These are phyloP conservation scores for Papilio aristodemus DNA, from an alignment of 1,140 invertebrate species.

Conservation along the genomic window DNA sequence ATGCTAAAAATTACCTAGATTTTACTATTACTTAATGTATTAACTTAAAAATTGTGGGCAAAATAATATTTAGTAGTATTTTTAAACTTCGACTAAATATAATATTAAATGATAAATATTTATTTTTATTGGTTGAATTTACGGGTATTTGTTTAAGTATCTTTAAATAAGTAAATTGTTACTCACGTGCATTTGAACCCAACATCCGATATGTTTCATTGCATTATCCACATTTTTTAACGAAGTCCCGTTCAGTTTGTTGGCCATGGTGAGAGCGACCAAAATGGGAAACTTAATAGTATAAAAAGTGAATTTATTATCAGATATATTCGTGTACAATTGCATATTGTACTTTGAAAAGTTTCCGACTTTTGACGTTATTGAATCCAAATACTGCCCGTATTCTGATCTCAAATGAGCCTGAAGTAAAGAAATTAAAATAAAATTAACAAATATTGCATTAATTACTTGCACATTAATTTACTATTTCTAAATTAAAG, in stretches of 20 bases:
- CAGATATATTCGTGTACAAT: constrained; percentile 92
- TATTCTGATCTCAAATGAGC: constrained; percentile 84
- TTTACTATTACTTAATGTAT: neutral
- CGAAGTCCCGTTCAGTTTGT: constrained; percentile 84
- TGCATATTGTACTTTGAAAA: constrained; percentile 79
- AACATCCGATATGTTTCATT: constrained; percentile 91
- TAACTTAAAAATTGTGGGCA: too few species aligned
- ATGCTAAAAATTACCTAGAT: constrained; percentile 79
- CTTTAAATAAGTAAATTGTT: constrained; percentile 1
- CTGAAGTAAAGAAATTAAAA: constrained; percentile 53
- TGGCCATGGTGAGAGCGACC: constrained; percentile 89
- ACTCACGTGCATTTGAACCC: constrained; percentile 92
- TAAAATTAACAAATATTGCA: too few species aligned
- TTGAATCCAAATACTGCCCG: constrained; percentile 86
- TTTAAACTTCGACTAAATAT: too few species aligned
- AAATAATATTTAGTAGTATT: too few species aligned
- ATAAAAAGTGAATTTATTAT: constrained; percentile 95
- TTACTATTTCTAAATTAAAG: too few species aligned
- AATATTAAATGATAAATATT: too few species aligned
- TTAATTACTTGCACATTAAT: too few species aligned
- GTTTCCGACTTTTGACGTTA: constrained; percentile 80
- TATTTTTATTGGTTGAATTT: too few species aligned
- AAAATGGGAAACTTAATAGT: constrained; percentile 92
- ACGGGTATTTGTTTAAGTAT: too few species aligned
- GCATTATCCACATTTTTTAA: constrained; percentile 85